Base-by-base conservation (phyloP, 2,113 vertebrate species). In the Chrysochloris asiatica region DNA sequence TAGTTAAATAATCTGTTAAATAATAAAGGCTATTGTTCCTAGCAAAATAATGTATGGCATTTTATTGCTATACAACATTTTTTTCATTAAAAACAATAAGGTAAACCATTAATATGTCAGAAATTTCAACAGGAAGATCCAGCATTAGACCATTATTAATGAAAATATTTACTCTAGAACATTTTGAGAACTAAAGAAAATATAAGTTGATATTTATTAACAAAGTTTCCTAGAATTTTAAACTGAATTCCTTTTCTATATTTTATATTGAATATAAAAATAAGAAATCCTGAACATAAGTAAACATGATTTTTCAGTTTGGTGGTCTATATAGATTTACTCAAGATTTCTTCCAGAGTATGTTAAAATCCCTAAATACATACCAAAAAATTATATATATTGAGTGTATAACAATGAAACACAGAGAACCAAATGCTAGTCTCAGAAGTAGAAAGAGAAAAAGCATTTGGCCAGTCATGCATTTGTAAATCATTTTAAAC, bases 131-230 rank as follows among this genome's bases (percentile, higher is more conserved):
- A 72, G 22, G 26, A 54, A 17, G 61, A n/a, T 69, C 19, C 5
- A 71, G 17, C 14, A 89, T 45, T n/a, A 87, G 14, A 72, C 69
- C n/a, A 72, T 72, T 78, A 28, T 33, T 63, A 14, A 80, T 43
- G 6, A 92, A 91, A 76, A 83, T 43, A 19, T 41, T 61, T 5
- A 69, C 33, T 80, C n/a, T 41, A 26, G 8, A 12, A 13, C 48
- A 89, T 72, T 84, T 77, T 67, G 50, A 90, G 22, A 47, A 83
- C 3, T 81, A 30, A 88, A 59, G 43, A 65, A 95, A 89, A 80
- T 52, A 83, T 30, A 85, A 72, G 50, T 36, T 54, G 16, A 83
- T 9, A 80, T 43, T 48, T 91, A 69, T 4, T 48, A 43, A 21
- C 54, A 65, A 24, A 45, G 11, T 73, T 82, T 80, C 3, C 7